Percentiles rank a stretch among this genome's conserved stretches.
Evolutionary conservation across 2,888 invertebrate genomes (phyloP).

Genomic region (Dryobotodes eremita): DNA sequence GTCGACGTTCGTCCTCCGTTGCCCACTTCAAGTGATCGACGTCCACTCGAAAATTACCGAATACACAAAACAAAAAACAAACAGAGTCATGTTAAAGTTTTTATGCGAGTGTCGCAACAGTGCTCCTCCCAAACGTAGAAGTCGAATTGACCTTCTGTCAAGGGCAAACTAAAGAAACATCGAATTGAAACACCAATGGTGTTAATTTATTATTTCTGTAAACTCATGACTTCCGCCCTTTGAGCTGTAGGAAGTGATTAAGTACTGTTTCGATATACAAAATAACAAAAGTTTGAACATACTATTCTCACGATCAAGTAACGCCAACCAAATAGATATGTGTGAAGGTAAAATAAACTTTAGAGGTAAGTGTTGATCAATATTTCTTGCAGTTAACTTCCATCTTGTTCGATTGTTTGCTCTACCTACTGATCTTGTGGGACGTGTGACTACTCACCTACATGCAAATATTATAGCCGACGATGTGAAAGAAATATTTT

Average conservation of each 20-base stretch:
- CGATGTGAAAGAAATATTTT: slow-evolving; percentile 35
- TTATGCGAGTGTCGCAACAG: slow-evolving; percentile 80
- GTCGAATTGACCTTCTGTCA: slow-evolving; percentile 85
- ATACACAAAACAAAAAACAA: slow-evolving; percentile 84
- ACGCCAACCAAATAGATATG: slow-evolving; percentile 78
- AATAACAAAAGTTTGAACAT: slow-evolving; percentile 83
- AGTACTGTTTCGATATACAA: slow-evolving; percentile 84
- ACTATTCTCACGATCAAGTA: slow-evolving; percentile 84
- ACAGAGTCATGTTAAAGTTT: slow-evolving; percentile 80
- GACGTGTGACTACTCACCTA: slow-evolving; percentile 61
- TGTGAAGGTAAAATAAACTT: slow-evolving; percentile 78
- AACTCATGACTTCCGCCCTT: slow-evolving; percentile 89
- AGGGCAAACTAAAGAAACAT: slow-evolving; percentile 81
- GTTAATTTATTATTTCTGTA: slow-evolving; percentile 88
- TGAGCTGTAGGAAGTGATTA: slow-evolving; percentile 89
- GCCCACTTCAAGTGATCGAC: slow-evolving; percentile 81
- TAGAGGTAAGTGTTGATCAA: slow-evolving; percentile 54
- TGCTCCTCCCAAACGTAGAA: slow-evolving; percentile 79
- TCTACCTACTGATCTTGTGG: slow-evolving; percentile 57
- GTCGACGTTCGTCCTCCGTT: slow-evolving; percentile 79
- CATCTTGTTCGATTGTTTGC: slow-evolving; percentile 64
- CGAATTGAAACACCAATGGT: slow-evolving; percentile 83
- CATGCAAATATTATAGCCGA: slow-evolving; percentile 43
- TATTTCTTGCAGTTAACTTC: slow-evolving; percentile 64
- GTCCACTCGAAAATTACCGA: slow-evolving; percentile 86